phyloP scores from a whole-genome alignment of 2,797 vertebrate species.

The Danionella dracula region DNA sequence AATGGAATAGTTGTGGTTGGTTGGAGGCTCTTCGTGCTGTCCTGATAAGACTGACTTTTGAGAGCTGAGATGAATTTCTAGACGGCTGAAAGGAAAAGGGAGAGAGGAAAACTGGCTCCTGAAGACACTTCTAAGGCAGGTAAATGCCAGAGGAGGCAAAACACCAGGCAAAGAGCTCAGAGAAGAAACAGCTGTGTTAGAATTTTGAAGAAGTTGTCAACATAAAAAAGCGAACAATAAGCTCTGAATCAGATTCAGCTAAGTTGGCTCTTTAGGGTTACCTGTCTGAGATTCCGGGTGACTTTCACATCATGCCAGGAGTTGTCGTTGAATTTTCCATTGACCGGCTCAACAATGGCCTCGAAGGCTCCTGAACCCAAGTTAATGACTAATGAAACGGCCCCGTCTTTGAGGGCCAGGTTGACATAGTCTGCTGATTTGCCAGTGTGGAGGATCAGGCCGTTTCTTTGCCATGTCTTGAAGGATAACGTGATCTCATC shows the following conservation, averaged over 20 bases:
- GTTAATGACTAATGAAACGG: constrained; percentile 95
- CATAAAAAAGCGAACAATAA: not conserved
- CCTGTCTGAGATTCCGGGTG: constrained; percentile 96
- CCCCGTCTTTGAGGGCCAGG: constrained; percentile 93
- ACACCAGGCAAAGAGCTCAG: constrained; percentile 32
- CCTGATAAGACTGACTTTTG: constrained; percentile 40
- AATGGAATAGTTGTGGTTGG: constrained; percentile 42
- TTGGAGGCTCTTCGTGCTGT: constrained; percentile 43
- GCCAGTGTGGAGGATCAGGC: constrained; percentile 95
- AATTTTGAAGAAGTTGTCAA: constrained; percentile 1
- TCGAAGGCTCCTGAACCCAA: constrained; percentile 96
- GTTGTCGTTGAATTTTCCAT: constrained; percentile 98
- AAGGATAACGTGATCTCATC: constrained; percentile 97
- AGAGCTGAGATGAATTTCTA: constrained; percentile 40
- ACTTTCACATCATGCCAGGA: constrained; percentile 97
- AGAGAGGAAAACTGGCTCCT: constrained; percentile 26
- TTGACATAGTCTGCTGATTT: constrained; percentile 98
- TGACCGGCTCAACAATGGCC: constrained; percentile 94
- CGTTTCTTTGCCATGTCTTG: constrained; percentile 96
- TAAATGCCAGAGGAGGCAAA: constrained; percentile 32
- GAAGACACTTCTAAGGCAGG: constrained; percentile 40
- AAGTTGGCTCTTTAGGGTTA: constrained; percentile 60
- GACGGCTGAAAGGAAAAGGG: not conserved
- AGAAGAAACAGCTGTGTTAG: constrained; percentile 22
- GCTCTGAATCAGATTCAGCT: too few relatives aligned